A percentile compares a stretch with the other conserved stretches of the same genome.
phyloP scores from a whole-genome alignment of 2,797 vertebrate species.

The Gallirallus australis region DNA sequence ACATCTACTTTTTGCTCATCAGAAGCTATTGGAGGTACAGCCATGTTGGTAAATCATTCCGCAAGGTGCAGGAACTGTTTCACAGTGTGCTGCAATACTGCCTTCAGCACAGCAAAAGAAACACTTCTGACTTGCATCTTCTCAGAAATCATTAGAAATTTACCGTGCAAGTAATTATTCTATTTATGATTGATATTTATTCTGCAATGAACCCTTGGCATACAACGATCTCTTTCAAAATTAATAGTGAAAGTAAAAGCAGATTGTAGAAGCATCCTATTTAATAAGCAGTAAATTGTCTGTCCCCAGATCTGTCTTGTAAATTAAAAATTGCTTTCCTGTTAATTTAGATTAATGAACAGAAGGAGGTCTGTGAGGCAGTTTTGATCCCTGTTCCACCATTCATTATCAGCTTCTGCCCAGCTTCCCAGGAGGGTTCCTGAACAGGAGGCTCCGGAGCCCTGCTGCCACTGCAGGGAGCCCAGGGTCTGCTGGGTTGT shows the following conservation, averaged over 20 bases:
- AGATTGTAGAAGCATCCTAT: not conserved
- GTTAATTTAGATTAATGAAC: not conserved
- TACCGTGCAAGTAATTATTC: not conserved
- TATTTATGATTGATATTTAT: not conserved
- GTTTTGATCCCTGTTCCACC: not conserved
- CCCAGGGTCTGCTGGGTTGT: not conserved
- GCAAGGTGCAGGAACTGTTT: not conserved
- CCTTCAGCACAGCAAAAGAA: not conserved
- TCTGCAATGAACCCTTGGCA: not conserved
- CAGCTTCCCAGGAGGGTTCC: not conserved
- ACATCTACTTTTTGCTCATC: not conserved
- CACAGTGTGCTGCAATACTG: not conserved
- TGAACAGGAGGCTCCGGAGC: accelerated
- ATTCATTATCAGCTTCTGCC: not conserved
- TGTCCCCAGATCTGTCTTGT: not conserved
- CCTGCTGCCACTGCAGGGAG: accelerated
- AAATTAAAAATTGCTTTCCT: not conserved
- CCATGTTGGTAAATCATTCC: not conserved
- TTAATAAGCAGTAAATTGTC: not conserved
- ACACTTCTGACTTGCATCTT: not conserved
- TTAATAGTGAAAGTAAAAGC: not conserved
- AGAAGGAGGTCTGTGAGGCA: not conserved
- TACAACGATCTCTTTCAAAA: not conserved
- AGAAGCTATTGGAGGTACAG: not conserved
- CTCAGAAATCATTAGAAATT: not conserved